Conservation (phyloP, 1,140 invertebrate genomes). For the Berghia stephanieae region DNA sequence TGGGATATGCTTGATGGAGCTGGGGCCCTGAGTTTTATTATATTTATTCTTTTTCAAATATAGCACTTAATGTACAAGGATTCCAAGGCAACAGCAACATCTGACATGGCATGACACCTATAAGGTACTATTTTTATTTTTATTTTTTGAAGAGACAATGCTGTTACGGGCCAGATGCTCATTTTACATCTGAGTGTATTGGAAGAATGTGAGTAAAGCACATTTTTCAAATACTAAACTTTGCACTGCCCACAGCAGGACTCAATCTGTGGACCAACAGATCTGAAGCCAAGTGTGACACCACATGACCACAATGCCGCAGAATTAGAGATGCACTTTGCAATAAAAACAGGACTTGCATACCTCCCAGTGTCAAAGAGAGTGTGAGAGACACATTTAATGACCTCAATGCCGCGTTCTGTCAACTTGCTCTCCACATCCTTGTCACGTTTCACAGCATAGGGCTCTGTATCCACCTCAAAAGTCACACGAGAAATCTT, state of each 20-base stretch:
- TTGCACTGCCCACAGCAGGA: neutral
- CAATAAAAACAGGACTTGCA: neutral
- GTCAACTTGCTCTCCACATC: conserved; percentile 82
- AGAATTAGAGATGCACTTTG: neutral
- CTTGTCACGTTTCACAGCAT: conserved; percentile 81
- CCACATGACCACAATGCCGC: neutral
- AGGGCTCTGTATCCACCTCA: conserved; percentile 90
- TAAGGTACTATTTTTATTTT: too few species aligned
- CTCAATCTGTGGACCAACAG: too few species aligned
- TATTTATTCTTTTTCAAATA: too few species aligned
- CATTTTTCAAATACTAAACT: neutral
- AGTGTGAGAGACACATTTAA: conserved; percentile 81
- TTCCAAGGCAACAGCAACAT: too few species aligned
- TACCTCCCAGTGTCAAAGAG: conserved; percentile 72
- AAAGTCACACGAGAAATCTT: conserved; percentile 83
- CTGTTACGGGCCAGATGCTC: too few species aligned
- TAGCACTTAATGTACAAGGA: too few species aligned
- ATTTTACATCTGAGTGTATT: too few species aligned
- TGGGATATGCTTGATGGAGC: too few species aligned
- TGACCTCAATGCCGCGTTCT: conserved; percentile 81
- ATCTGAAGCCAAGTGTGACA: neutral
- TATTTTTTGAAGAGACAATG: too few species aligned
- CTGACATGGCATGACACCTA: too few species aligned
- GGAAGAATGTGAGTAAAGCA: too few species aligned
- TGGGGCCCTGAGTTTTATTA: too few species aligned